phyloP scores from a whole-genome alignment of 2,113 vertebrate species.

The Grammomys surdaster region DNA sequence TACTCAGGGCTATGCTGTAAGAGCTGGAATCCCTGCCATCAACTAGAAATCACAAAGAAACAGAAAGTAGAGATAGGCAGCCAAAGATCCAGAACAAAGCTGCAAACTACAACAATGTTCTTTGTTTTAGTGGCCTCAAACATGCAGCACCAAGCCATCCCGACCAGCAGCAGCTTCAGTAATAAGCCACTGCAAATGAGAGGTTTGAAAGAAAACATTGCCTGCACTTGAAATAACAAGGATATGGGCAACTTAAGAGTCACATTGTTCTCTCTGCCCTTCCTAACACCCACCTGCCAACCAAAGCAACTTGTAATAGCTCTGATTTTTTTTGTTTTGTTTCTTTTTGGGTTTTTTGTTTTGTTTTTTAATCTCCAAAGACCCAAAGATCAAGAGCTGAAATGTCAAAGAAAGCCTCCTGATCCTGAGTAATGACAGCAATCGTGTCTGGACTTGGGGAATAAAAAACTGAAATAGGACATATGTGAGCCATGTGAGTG shows the following conservation, averaged over 20 bases:
- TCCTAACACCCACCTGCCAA: background rate
- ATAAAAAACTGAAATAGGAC: background rate
- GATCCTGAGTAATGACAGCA: background rate
- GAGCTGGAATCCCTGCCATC: background rate
- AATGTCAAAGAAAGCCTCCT: background rate
- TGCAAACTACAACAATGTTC: background rate
- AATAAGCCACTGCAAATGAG: background rate
- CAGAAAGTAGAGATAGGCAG: background rate
- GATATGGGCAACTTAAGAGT: background rate
- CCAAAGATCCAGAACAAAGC: background rate
- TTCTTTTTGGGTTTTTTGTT: no score
- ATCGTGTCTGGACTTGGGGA: background rate
- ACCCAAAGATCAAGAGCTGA: background rate
- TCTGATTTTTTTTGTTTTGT: no score
- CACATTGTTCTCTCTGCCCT: background rate
- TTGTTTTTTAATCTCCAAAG: background rate
- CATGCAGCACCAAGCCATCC: no score
- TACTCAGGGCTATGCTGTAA: fast-evolving
- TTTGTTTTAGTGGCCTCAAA: background rate
- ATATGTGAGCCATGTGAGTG: background rate
- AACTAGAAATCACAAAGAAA: background rate
- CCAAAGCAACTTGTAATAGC: background rate
- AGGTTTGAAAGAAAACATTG: background rate
- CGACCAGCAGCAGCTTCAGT: background rate
- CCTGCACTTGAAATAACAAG: background rate